A percentile compares a stretch with the other conserved stretches of the same genome.
phyloP scores from a whole-genome alignment of 2,113 vertebrate genomes.

The Ammodytes marinus region DNA sequence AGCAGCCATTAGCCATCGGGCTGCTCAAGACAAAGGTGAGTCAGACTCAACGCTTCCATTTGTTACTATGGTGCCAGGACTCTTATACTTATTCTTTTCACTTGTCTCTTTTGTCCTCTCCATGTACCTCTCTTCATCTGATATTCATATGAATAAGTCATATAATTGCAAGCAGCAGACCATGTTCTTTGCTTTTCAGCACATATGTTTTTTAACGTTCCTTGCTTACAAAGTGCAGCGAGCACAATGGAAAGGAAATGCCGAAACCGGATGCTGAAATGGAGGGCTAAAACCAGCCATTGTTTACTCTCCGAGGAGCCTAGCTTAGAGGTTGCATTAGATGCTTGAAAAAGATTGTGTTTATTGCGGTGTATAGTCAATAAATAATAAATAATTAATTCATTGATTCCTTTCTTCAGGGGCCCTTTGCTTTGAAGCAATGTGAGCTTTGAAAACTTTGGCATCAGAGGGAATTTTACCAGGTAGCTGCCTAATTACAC shows the following conservation, averaged over 20 bases:
- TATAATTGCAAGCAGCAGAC: conserved; percentile 61
- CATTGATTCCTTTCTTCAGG: conserved; percentile 67
- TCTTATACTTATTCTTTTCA: conserved; percentile 7
- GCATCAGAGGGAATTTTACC: conserved; percentile 69
- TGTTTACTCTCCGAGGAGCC: conserved; percentile 69
- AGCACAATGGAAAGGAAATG: conserved; percentile 46
- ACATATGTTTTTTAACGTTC: conserved; percentile 43
- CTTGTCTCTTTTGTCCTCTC: conserved; percentile 23
- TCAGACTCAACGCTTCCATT: conserved; percentile 49
- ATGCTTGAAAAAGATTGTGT: conserved; percentile 71
- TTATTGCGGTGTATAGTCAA: conserved; percentile 60
- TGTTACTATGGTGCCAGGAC: conserved; percentile 49
- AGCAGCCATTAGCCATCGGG: conserved; percentile 41
- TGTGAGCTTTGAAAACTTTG: conserved; percentile 71
- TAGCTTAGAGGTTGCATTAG: conserved; percentile 64
- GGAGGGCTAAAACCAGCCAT: conserved; percentile 57
- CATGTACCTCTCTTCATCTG: conserved; percentile 22
- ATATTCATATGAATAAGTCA: conserved; percentile 72
- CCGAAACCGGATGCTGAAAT: conserved; percentile 41
- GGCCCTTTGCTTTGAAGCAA: conserved; percentile 69
- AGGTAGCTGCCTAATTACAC: conserved; percentile 74
- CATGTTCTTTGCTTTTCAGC: conserved; percentile 48
- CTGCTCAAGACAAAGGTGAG: conserved; percentile 47
- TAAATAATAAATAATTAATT: conserved; percentile 74
- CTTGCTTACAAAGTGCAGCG: conserved; percentile 27